These are phyloP conservation scores for Trichoplusia ni DNA, from an alignment of 1,140 invertebrate genomes.

Conservation along the genomic window DNA sequence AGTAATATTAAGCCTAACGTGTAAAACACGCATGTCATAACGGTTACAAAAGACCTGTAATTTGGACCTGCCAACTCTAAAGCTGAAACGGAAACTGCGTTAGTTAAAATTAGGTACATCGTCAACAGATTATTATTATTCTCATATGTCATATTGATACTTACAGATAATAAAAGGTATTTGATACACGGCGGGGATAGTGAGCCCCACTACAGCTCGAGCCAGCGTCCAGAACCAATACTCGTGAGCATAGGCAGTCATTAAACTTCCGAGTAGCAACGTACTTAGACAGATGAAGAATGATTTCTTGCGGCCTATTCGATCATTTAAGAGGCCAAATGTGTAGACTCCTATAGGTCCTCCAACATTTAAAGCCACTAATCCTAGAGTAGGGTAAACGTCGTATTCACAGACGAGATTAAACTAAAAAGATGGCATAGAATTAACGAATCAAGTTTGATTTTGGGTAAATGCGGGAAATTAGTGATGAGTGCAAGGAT, in stretches of 20 bases:
- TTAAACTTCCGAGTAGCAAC: slow-evolving; percentile 88
- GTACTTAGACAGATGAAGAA: slow-evolving; percentile 92
- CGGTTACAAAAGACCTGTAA: slow-evolving; percentile 94
- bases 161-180: slow-evolving; percentile 97
- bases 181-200: slow-evolving; percentile 96
- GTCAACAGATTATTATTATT: neutral
- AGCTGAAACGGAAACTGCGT: slow-evolving; percentile 82
- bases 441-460: slow-evolving; percentile 28
- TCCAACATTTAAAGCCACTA: slow-evolving; percentile 91
- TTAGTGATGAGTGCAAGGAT: too few species aligned
- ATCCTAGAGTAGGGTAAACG: slow-evolving; percentile 92
- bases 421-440: slow-evolving; percentile 83
- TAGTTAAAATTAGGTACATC: neutral
- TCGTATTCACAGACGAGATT: slow-evolving; percentile 91
- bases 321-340: slow-evolving; percentile 92
- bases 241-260: slow-evolving; percentile 88
- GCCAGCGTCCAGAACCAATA: slow-evolving; percentile 92
- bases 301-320: slow-evolving; percentile 89
- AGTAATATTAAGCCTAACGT: slow-evolving; percentile 92
- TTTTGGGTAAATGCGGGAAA: too few species aligned
- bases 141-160: slow-evolving; percentile 50
- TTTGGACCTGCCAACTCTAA: slow-evolving; percentile 94
- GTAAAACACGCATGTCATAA: slow-evolving; percentile 95
- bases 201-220: slow-evolving; percentile 90
- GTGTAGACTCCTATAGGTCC: slow-evolving; percentile 93